Base-by-base conservation (phyloP, 2,797 vertebrate species). In the Acipenser ruthenus region DNA sequence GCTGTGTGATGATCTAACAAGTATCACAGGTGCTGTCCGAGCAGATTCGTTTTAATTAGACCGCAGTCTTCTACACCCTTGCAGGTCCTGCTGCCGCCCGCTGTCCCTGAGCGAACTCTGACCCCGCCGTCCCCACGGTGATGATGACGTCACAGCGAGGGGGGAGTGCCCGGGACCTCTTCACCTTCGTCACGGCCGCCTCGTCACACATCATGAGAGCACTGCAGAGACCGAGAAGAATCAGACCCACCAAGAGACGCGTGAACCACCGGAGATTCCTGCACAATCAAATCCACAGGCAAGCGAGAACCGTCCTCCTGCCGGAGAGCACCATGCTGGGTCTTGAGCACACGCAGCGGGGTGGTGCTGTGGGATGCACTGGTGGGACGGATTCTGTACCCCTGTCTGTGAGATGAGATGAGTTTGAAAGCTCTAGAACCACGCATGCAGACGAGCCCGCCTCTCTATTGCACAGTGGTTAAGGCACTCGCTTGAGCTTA, bases 201-300 rank as follows among this genome's bases (percentile, higher is more conserved):
- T 90, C 93, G 0, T 84, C 88, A 59, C 91, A 92, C 71, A 84
- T 95, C 86, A 92, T 95, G 79, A 83, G 89, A 55, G 89, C 91
- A 1, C 82, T 96, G 50, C 91, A 94, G 75, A 92, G 84, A 55
- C 88, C 91, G 1, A 78, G 82, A 9, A 86, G 87, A 73, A 84
- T 78, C 63, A 79, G 89, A 0, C 85, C 86, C 0, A 88, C 87
- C 68, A 95, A 93, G 71, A 84, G 92, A 4, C 92, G 90, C 75
- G 92, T 93, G 73, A 95, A 94, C 84, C 94, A 94, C 70, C 88
- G 92, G 0, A 81, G 93, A 68, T 95, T 95, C 78, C 88, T 95
- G 15, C 90, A 95, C 78, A 95, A 94, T 82, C 94, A 95, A 86
- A 91, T 95, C 67, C 92, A 91, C 83, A 93, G 92, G 94, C 90